Evolutionary conservation across 1,140 invertebrate species (phyloP), one percentile per base, ranked within the genome.

Genomic region (Trichonephila clavipes): DNA sequence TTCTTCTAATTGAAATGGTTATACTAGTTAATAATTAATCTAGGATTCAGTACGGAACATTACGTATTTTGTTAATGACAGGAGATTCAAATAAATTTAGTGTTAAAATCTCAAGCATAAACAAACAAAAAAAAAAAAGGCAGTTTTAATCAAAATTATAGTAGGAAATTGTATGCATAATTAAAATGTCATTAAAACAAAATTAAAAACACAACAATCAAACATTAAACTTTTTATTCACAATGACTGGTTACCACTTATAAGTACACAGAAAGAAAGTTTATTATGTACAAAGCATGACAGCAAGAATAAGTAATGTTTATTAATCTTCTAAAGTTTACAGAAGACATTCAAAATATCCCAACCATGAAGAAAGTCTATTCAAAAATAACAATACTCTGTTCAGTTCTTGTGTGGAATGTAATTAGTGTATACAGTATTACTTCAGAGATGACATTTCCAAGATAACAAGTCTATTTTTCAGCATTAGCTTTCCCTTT

Each of bases 141-240:
- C 34, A 2, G 3, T 40, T 40, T 40, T 40, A 40, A 40, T 40
- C 4, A 40, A 69, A 10, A 7, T 24, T 24, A 69, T 7, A 19
- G 24, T 24, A 69, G 66, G 66, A 69, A 69, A 19, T 69, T 69
- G 66, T 69, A 10, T 69, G 8, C 1, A 69, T 19, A 69, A 69
- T 69, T 16, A 18, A 12, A 10, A 51, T 51, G 51, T 51, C 5
- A 12, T 12, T 12, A 51, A 12, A 51, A 51, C 0, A 51, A 51
- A 51, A 51, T 10, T 40, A 34, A 81, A 85, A 51, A 51, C 2
- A 18, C 12, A 88, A 40, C 6, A 88, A 40, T 88, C 86, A 64
- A 88, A 88, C 86, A 88, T 88, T 88, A 88, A 88, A 64, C 59
- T 88, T 77, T 64, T 88, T 88, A 88, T 88, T 88, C 86, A 88